These are phyloP conservation scores for Microcebus tavaratra DNA, from an alignment of 2,113 vertebrate genomes.

Conservation along the genomic window DNA sequence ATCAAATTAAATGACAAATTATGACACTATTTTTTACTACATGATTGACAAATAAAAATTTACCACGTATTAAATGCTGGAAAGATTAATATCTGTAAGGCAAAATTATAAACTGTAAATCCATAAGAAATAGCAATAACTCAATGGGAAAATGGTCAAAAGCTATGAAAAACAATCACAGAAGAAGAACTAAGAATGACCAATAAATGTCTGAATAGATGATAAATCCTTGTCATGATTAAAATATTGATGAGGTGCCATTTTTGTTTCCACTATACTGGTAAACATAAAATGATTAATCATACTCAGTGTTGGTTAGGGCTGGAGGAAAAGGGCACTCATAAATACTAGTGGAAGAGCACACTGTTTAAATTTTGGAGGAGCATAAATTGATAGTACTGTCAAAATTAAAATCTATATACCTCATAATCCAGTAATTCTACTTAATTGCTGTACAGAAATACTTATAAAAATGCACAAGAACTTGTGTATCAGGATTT, in stretches of 20 bases:
- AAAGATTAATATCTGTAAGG: neutral
- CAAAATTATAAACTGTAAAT: neutral
- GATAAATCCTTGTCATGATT: neutral
- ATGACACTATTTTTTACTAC: neutral
- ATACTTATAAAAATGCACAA: neutral
- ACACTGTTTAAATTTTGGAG: neutral
- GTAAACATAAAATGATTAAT: neutral
- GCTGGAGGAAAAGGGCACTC: neutral
- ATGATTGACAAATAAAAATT: neutral
- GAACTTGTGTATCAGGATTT: neutral
- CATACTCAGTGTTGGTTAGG: neutral
- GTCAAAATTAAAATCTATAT: neutral
- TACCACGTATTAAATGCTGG: neutral
- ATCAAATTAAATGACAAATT: slow-evolving; percentile 18
- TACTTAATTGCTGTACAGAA: neutral
- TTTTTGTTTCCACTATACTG: neutral
- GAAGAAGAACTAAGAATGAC: neutral
- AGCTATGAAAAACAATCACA: neutral
- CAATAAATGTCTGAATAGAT: neutral
- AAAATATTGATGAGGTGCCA: neutral
- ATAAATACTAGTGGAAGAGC: neutral
- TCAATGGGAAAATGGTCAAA: neutral
- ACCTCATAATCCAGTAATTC: neutral
- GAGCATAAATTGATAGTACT: neutral
- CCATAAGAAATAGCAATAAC: neutral